These are phyloP conservation scores for human (Homo sapiens) DNA, from an alignment of 2,113 vertebrate species.

Conservation along the genomic window DNA sequence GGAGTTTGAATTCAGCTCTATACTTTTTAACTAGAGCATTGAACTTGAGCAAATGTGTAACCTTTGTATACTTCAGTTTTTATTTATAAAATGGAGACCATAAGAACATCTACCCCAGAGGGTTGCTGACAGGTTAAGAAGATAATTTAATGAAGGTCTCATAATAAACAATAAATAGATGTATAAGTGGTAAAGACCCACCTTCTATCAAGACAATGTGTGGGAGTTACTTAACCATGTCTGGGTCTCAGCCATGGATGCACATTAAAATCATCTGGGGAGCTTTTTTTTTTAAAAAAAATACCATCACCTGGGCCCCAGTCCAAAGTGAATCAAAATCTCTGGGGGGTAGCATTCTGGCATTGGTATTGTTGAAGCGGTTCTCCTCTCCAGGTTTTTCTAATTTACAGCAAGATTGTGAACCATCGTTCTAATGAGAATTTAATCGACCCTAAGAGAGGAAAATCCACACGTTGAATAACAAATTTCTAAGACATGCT, in stretches of 20 bases:
- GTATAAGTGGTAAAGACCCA: neutral
- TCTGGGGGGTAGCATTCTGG: neutral
- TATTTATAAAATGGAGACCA: neutral
- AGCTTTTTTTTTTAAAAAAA: too few relatives aligned
- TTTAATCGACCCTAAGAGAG: slow-evolving; percentile 5
- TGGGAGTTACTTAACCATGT: neutral
- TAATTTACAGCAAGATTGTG: neutral
- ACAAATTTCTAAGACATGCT: neutral
- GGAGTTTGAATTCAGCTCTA: neutral
- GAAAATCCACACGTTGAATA: neutral
- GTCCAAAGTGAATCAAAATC: neutral
- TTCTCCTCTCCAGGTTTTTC: neutral
- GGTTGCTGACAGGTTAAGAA: neutral
- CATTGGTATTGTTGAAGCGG: neutral
- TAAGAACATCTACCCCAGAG: neutral
- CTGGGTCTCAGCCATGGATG: neutral
- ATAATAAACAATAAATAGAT: neutral
- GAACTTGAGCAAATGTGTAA: neutral
- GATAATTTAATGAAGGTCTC: neutral
- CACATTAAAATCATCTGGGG: neutral
- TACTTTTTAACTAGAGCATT: neutral
- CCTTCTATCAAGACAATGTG: neutral
- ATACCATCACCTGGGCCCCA: neutral
- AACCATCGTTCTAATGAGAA: slow-evolving; percentile 21
- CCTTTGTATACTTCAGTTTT: neutral